Conservation (phyloP, 2,888 invertebrate species). For the Drosophila monieri region DNA sequence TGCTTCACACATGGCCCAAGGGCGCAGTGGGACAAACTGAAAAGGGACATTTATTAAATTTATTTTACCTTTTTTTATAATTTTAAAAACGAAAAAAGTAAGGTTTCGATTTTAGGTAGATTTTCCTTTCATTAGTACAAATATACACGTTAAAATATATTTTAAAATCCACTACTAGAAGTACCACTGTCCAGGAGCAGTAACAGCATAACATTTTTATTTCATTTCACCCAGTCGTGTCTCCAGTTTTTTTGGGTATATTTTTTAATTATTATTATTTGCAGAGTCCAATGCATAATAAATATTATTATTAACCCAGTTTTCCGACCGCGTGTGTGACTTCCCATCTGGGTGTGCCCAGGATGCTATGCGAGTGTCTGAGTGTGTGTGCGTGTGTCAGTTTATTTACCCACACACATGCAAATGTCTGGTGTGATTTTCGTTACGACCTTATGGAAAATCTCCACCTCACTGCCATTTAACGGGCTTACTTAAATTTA, state of each 20-base stretch:
- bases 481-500: conserved; percentile 45
- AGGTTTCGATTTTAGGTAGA: background rate
- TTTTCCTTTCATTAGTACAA: background rate
- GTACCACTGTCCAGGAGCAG: conserved; percentile 23
- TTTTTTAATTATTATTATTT: conserved; percentile 70
- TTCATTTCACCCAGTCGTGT: conserved; percentile 18
- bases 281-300: conserved; percentile 69
- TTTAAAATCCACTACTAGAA: background rate
- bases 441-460: background rate
- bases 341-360: conserved; percentile 17
- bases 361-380: too few relatives aligned
- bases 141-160: background rate
- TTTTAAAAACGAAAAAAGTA: background rate
- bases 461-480: conserved; percentile 18
- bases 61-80: background rate
- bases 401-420: conserved; percentile 14
- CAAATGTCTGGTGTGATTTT: conserved; percentile 31
- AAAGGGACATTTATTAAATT: too few relatives aligned
- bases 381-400: conserved; percentile 3
- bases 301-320: conserved; percentile 75
- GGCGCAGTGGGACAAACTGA: conserved; percentile 22
- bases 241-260: conserved; percentile 51
- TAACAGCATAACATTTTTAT: conserved; percentile 17
- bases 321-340: conserved; percentile 23
- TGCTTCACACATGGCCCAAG: conserved; percentile 10